phyloP scores from a whole-genome alignment of 2,888 invertebrate genomes.

The Dryobotodes eremita region DNA sequence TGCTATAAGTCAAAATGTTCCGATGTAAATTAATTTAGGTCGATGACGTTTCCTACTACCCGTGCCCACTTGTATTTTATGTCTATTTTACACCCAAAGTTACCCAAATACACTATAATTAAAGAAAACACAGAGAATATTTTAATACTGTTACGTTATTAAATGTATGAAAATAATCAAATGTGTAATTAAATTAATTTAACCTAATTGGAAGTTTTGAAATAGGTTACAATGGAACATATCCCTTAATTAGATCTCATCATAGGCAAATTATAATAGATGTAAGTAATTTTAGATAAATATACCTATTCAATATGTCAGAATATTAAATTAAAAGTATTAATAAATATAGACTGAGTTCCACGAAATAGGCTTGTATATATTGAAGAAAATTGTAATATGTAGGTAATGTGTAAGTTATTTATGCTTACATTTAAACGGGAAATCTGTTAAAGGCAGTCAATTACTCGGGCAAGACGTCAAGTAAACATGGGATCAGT shows the following conservation, averaged over 20 bases:
- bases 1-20: not conserved
- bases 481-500: slow-evolving; percentile 57
- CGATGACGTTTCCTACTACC: not conserved
- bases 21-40: not conserved
- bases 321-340: slow-evolving; percentile 75
- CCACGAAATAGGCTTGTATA: slow-evolving; percentile 79
- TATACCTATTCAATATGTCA: slow-evolving; percentile 63
- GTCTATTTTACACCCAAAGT: not conserved
- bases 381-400: slow-evolving; percentile 69
- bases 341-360: slow-evolving; percentile 87
- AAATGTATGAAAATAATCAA: slow-evolving; percentile 27
- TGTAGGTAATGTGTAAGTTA: slow-evolving; percentile 63
- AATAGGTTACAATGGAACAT: slow-evolving; percentile 69
- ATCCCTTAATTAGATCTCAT: slow-evolving; percentile 70
- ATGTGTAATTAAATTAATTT: slow-evolving; percentile 42
- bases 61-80: not conserved
- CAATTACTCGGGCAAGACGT: slow-evolving; percentile 69
- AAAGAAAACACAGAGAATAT: slow-evolving; percentile 31
- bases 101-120: slow-evolving; percentile 10
- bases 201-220: slow-evolving; percentile 30
- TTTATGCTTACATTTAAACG: slow-evolving; percentile 68
- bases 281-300: slow-evolving; percentile 69
- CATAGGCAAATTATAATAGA: slow-evolving; percentile 60
- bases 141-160: slow-evolving; percentile 55
- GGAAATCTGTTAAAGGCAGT: slow-evolving; percentile 67